phyloP scores from a whole-genome alignment of 2,113 vertebrate species.

The Globicephala melas region DNA sequence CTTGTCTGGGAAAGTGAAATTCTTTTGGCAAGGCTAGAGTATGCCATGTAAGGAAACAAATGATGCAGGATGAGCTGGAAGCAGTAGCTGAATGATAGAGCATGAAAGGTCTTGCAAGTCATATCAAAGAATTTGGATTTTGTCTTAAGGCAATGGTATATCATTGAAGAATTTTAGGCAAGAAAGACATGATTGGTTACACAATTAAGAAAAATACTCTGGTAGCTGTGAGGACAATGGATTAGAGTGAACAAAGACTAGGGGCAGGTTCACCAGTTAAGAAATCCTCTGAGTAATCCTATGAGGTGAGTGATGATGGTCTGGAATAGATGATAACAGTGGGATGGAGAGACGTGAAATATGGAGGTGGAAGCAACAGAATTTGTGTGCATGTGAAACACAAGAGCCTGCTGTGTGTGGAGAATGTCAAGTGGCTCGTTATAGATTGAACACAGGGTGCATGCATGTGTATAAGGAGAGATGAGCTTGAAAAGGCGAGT shows the following conservation, averaged over 20 bases:
- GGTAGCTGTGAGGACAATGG: neutral
- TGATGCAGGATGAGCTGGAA: no score
- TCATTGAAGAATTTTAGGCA: neutral
- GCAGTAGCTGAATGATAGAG: neutral
- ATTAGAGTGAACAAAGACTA: neutral
- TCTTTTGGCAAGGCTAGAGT: neutral
- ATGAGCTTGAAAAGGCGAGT: constrained; percentile 31
- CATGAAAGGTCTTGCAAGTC: neutral
- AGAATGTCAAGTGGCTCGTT: constrained; percentile 57
- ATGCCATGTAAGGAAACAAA: neutral
- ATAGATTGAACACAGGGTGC: neutral
- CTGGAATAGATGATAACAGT: neutral
- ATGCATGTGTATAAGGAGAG: neutral
- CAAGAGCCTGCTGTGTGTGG: neutral
- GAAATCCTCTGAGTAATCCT: neutral
- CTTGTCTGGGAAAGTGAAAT: neutral
- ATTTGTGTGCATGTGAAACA: neutral
- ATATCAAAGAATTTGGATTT: neutral
- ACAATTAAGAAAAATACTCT: neutral
- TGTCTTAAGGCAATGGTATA: neutral
- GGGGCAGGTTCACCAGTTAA: neutral
- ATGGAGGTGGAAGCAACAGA: neutral
- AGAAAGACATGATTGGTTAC: neutral
- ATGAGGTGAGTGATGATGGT: neutral
- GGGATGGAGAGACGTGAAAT: neutral